Evolutionary conservation across 2,888 invertebrate species (phyloP).

Genomic region (Autographa pulchrina): DNA sequence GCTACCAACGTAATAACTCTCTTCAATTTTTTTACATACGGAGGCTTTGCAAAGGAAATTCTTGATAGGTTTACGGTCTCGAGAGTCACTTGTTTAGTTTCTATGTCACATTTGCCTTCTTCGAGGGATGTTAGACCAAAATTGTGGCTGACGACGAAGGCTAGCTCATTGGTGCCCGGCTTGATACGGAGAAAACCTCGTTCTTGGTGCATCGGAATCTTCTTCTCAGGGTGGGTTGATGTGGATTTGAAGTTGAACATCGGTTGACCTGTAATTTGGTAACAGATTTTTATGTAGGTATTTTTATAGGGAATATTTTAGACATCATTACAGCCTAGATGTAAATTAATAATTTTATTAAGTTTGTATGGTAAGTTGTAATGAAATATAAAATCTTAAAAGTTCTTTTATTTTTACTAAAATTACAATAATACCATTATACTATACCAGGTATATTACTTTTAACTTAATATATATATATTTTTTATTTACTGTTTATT

Average conservation of each 20-base stretch:
- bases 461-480: too few species aligned
- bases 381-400: too few species aligned
- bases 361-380: too few species aligned
- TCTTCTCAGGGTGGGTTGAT: slow-evolving; percentile 87
- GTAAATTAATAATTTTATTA: too few species aligned
- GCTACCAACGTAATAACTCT: slow-evolving; percentile 75
- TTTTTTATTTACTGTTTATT: too few species aligned
- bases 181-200: slow-evolving; percentile 90
- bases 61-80: slow-evolving; percentile 83
- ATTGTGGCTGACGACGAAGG: slow-evolving; percentile 90
- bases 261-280: slow-evolving; percentile 86
- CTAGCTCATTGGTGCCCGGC: slow-evolving; percentile 86
- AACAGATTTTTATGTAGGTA: not conserved
- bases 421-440: too few species aligned
- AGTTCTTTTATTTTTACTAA: too few species aligned
- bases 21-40: slow-evolving; percentile 84
- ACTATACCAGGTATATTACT: too few species aligned
- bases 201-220: slow-evolving; percentile 90
- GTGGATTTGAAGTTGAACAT: slow-evolving; percentile 88
- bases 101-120: slow-evolving; percentile 86
- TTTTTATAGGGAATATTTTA: not conserved
- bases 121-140: slow-evolving; percentile 90
- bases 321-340: too few species aligned
- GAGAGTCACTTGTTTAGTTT: slow-evolving; percentile 81
- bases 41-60: slow-evolving; percentile 87